Evolutionary conservation across 30 jellyfish, hydroid and myxozoan species (phyloP).

Genomic region (Pelagia noctiluca): DNA sequence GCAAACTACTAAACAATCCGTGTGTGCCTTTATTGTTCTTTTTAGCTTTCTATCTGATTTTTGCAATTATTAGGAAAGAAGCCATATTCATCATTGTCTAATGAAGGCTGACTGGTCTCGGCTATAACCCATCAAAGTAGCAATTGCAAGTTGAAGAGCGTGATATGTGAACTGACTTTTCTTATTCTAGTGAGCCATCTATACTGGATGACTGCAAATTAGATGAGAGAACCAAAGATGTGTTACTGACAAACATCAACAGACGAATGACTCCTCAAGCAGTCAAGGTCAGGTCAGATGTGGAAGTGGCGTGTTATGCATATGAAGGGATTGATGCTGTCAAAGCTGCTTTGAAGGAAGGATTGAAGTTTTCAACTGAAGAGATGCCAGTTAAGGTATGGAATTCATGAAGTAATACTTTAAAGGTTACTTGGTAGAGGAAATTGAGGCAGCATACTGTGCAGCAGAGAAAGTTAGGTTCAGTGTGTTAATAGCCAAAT

Average conservation of each 20-base stretch:
- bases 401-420: too few species aligned
- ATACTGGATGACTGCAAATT: conserved; percentile 90
- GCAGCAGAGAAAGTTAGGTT: too few species aligned
- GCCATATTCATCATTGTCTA: too few species aligned
- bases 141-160: not conserved
- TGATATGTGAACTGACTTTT: not conserved
- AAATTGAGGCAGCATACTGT: too few species aligned
- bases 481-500: too few species aligned
- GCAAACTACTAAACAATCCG: too few species aligned
- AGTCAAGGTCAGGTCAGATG: conserved; percentile 92
- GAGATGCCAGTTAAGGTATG: conserved; percentile 94
- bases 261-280: conserved; percentile 98
- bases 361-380: conserved; percentile 83
- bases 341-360: conserved; percentile 88
- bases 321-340: conserved; percentile 99
- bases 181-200: conserved; percentile 83
- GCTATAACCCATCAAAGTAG: too few species aligned
- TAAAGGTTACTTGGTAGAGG: too few species aligned
- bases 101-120: too few species aligned
- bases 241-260: conserved; percentile 81
- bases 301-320: conserved; percentile 96
- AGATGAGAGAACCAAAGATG: conserved; percentile 82
- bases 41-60: too few species aligned
- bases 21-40: too few species aligned
- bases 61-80: too few species aligned